phyloP scores from a whole-genome alignment of 92 coral and sea anemone species.

The Porites evermanni region DNA sequence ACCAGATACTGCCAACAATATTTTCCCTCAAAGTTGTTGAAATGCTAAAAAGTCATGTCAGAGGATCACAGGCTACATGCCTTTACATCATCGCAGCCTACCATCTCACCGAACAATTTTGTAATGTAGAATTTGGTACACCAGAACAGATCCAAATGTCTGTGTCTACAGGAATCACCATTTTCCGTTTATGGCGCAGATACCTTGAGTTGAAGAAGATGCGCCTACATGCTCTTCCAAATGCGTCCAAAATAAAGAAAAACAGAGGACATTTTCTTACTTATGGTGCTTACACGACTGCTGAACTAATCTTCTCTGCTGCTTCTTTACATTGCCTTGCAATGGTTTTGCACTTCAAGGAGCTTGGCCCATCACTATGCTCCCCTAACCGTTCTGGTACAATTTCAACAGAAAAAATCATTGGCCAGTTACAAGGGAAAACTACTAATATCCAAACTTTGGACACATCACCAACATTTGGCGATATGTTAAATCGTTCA shows the following conservation, averaged over 20 bases:
- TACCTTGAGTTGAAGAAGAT: conserved; percentile 24
- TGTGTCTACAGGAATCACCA: conserved; percentile 38
- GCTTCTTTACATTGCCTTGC: conserved; percentile 32
- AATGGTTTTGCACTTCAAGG: conserved; percentile 39
- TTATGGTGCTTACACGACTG: conserved; percentile 44
- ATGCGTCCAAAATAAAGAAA: conserved; percentile 6
- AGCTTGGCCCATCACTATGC: neutral
- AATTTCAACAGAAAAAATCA: conserved; percentile 40
- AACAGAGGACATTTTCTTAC: conserved; percentile 54
- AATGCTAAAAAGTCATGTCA: conserved; percentile 19
- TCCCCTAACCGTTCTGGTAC: conserved; percentile 38
- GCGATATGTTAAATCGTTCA: conserved; percentile 4
- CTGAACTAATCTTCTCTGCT: conserved; percentile 48
- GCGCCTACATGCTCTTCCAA: conserved; percentile 8
- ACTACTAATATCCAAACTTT: conserved; percentile 34
- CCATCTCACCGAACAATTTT: conserved; percentile 35
- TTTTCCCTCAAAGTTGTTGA: conserved; percentile 34
- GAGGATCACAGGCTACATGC: conserved; percentile 47
- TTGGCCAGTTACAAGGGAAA: conserved; percentile 45
- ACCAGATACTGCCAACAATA: conserved; percentile 49
- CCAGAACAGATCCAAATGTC: conserved; percentile 39
- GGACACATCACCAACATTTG: conserved; percentile 45
- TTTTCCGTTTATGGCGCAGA: conserved; percentile 36
- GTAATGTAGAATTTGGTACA: conserved; percentile 21
- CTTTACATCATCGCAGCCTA: conserved; percentile 40